Base-by-base conservation (phyloP, 2,113 vertebrate genomes). In the Rafetus swinhoei region DNA sequence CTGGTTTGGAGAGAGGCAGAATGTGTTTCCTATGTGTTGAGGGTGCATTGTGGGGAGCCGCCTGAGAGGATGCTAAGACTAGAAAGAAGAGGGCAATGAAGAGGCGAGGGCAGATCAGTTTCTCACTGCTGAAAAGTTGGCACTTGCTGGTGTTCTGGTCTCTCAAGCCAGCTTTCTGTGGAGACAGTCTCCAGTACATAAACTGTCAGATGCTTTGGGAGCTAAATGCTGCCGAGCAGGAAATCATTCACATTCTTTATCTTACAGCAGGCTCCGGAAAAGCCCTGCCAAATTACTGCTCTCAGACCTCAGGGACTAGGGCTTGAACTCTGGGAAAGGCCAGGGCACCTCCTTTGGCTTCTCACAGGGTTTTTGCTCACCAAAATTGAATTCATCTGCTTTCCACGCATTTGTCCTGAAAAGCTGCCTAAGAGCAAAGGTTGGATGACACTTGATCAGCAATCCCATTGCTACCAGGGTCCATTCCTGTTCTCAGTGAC, bases 181-280 rank as follows among this genome's bases (percentile, higher is more conserved):
- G 94, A 96, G 86, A 92, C 81, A 45, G 57, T 79, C 59, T 82
- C 84, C 57, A 39, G 83, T 88, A 79, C 57, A 72, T 82, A 90
- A 95, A 96, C 91, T 96, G 83, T 95, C 90, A 93, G 82, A 95
- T 87, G 54, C 95, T 85, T 88, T 82, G 89, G 93, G 87, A 96
- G 79, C 89, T 93, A 83, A 76, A 88, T 91, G 93, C 97, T 80
- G 57, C 90, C 89, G 52, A 97, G 90, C 93, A 97, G 97, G 97
- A 98, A 97, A 97, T 97, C 57, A 90, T 95, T 98, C 92, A 89
- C 80, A 97, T 98, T 98, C 96, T 92, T 97, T 93, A 80, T 97
- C 93, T 95, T 95, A 88, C 27, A 95, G 55, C 84, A 93, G 90
- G 57, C 90, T 95, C 62, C 79, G 89, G 86, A 95, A 81, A 91